Conservation (phyloP, 1,140 invertebrate genomes). For the Listronotus bonariensis region DNA sequence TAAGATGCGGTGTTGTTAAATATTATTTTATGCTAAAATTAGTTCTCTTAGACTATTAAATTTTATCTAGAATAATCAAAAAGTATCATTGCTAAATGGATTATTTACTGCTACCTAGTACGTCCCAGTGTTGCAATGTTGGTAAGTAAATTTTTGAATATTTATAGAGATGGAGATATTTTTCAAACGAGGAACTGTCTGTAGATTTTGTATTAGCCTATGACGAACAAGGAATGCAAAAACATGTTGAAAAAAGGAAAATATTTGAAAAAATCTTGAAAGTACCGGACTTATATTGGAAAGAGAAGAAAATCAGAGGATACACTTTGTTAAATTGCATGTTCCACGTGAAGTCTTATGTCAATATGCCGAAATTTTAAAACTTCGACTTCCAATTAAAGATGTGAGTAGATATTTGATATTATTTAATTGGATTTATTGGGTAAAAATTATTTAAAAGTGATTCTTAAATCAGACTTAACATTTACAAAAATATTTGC, state of each 20-base stretch:
- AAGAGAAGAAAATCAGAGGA: slow-evolving; percentile 62
- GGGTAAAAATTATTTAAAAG: too few species aligned
- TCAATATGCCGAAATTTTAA: slow-evolving; percentile 84
- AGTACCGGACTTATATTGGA: slow-evolving; percentile 67
- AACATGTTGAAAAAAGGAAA: slow-evolving; percentile 58
- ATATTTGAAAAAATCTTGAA: slow-evolving; percentile 65
- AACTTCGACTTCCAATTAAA: slow-evolving; percentile 87
- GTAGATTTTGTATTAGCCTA: slow-evolving; percentile 74
- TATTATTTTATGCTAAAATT: too few species aligned
- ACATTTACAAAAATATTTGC: too few species aligned
- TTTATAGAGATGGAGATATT: slow-evolving; percentile 51
- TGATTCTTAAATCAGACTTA: too few species aligned
- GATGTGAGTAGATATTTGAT: slow-evolving; percentile 59
- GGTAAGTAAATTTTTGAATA: slow-evolving; percentile 34
- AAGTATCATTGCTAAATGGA: too few species aligned
- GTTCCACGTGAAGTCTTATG: slow-evolving; percentile 79
- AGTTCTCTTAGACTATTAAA: too few species aligned
- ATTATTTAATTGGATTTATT: too few species aligned
- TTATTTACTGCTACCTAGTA: neutral
- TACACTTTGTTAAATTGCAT: slow-evolving; percentile 75
- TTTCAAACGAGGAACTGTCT: slow-evolving; percentile 53
- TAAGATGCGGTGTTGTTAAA: too few species aligned
- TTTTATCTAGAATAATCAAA: too few species aligned
- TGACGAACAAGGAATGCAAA: slow-evolving; percentile 57
- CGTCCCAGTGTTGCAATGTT: neutral